Evolutionary conservation across 2,888 invertebrate species (phyloP).

Genomic region (Pristionchus exspectatus): DNA sequence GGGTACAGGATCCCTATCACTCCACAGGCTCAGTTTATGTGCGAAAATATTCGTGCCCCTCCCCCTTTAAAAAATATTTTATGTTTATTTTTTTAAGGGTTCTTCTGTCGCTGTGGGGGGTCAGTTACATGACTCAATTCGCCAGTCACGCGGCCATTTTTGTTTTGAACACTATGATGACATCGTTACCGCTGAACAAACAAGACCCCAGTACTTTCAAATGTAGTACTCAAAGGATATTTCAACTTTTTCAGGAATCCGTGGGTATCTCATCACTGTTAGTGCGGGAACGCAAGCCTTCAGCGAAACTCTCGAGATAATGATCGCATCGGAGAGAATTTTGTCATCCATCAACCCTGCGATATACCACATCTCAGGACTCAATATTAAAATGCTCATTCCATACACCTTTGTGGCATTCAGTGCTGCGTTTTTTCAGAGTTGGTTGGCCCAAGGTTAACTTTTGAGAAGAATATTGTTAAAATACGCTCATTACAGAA

Average conservation of each 20-base stretch:
- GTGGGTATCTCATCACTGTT: not conserved
- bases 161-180: not conserved
- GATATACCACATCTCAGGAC: not conserved
- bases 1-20: no score
- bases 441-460: not conserved
- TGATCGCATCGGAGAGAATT: not conserved
- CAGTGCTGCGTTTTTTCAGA: not conserved
- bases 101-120: not conserved
- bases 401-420: not conserved
- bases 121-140: not conserved
- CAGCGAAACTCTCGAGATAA: not conserved
- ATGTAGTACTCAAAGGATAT: not conserved
- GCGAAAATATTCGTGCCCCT: no score
- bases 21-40: no score
- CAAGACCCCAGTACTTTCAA: not conserved
- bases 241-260: not conserved
- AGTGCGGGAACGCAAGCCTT: not conserved
- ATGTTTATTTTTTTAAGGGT: no score
- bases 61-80: no score
- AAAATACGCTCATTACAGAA: not conserved
- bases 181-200: not conserved
- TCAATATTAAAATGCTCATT: not conserved
- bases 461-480: not conserved
- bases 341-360: not conserved
- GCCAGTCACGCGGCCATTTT: not conserved